These are phyloP conservation scores for Lepisosteus oculatus DNA, from an alignment of 2,113 vertebrate genomes.

Conservation along the genomic window DNA sequence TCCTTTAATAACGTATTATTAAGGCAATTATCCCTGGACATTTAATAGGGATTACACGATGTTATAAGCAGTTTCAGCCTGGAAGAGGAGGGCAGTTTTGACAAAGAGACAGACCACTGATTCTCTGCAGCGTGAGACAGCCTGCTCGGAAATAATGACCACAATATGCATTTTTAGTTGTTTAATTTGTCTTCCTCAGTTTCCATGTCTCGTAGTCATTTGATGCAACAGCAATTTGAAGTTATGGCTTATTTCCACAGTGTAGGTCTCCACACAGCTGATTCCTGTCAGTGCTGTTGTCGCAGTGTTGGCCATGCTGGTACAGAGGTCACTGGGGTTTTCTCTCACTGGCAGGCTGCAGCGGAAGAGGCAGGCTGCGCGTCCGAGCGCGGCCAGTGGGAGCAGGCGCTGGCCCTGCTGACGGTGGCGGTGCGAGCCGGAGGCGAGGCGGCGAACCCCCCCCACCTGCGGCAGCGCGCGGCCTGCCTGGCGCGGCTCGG, in stretches of 20 bases:
- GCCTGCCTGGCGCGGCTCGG: constrained; percentile 68
- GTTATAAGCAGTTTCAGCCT: not conserved
- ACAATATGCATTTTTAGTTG: not conserved
- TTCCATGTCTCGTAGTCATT: not conserved
- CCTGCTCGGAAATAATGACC: no score
- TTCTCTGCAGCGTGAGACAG: no score
- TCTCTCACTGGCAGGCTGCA: constrained; percentile 58
- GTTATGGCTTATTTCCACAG: no score
- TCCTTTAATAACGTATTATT: constrained; percentile 6
- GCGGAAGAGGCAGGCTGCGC: constrained; percentile 69
- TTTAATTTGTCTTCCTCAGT: not conserved
- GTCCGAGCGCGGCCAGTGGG: constrained; percentile 45
- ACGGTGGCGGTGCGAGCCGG: constrained; percentile 67
- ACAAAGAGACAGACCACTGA: not conserved
- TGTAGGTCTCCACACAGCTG: no score
- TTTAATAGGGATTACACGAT: not conserved
- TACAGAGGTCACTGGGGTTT: no score
- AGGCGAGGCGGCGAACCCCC: constrained; percentile 37
- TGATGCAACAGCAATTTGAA: no score
- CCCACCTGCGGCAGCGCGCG: constrained; percentile 69
- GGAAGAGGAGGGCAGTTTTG: not conserved
- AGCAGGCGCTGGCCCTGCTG: constrained; percentile 69
- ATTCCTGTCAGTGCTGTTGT: no score
- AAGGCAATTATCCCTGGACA: not conserved
- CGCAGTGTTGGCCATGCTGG: no score